These are phyloP conservation scores for Tachystola acroxantha DNA, from an alignment of 2,888 invertebrate genomes.

Conservation along the genomic window DNA sequence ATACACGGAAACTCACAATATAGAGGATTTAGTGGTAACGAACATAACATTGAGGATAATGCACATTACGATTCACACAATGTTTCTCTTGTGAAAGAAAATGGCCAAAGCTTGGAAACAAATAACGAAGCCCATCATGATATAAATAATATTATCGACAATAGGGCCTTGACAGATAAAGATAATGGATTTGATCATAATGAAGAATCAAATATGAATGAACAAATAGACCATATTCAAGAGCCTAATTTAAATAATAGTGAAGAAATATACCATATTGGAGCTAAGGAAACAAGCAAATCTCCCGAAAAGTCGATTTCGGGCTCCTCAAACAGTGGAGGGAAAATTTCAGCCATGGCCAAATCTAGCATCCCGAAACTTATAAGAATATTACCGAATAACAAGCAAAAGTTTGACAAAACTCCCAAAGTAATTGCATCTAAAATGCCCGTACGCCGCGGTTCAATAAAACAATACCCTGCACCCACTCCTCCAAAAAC, in stretches of 20 bases:
- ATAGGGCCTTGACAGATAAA: not conserved
- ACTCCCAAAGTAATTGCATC: slow-evolving; percentile 50
- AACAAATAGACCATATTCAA: not conserved
- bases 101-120: not conserved
- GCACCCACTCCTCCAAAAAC: slow-evolving; percentile 67
- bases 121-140: not conserved
- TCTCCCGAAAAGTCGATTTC: slow-evolving; percentile 14
- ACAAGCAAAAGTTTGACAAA: slow-evolving; percentile 54
- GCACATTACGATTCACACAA: slow-evolving; percentile 5
- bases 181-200: not conserved
- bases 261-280: not conserved
- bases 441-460: slow-evolving; percentile 60
- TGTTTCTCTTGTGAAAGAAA: slow-evolving; percentile 5
- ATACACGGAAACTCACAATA: slow-evolving; percentile 1
- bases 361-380: slow-evolving; percentile 69
- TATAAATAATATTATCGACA: too few relatives aligned
- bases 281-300: slow-evolving; percentile 9
- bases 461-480: slow-evolving; percentile 57
- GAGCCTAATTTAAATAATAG: not conserved
- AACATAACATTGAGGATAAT: slow-evolving; percentile 5
- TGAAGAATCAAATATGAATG: not conserved
- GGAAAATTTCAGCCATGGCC: slow-evolving; percentile 15
- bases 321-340: slow-evolving; percentile 13
- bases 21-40: not conserved
- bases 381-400: slow-evolving; percentile 42